Conservation (phyloP, 2,888 invertebrate genomes). For the Eupithecia dodoneata region DNA sequence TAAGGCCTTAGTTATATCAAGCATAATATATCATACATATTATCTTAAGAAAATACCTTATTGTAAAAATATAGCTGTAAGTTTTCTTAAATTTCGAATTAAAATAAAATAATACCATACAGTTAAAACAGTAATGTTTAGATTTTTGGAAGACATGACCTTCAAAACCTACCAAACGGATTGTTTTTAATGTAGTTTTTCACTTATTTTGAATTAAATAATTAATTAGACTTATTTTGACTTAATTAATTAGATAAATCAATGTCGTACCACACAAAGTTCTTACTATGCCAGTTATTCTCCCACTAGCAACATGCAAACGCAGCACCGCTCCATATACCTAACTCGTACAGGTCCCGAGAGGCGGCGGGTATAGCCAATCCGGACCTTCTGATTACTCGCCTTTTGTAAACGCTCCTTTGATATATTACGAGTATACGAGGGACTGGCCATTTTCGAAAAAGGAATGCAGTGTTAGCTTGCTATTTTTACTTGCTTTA, state of each 20-base stretch:
- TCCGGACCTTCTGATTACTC: slow-evolving; percentile 29
- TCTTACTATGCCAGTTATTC: not conserved
- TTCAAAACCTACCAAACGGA: not conserved
- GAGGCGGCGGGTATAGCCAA: slow-evolving; percentile 25
- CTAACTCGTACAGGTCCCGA: slow-evolving; percentile 26
- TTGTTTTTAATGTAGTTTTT: no score
- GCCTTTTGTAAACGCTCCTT: slow-evolving; percentile 27
- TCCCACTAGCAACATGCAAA: not conserved
- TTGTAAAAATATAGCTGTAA: no score
- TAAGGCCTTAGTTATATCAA: no score
- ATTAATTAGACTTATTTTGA: no score
- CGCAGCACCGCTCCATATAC: not conserved
- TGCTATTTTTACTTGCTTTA: not conserved
- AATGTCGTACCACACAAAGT: no score
- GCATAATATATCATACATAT: no score
- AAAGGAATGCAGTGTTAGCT: not conserved
- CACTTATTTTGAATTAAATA: no score
- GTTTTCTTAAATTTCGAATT: no score
- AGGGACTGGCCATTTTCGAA: slow-evolving; percentile 13
- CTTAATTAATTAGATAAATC: no score
- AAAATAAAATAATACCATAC: not conserved
- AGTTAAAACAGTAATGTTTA: not conserved
- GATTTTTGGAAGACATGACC: not conserved
- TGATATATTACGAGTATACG: slow-evolving; percentile 8
- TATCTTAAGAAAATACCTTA: no score